These are phyloP conservation scores for Caranx melampygus DNA, from an alignment of 2,113 vertebrate genomes.

Conservation along the genomic window DNA sequence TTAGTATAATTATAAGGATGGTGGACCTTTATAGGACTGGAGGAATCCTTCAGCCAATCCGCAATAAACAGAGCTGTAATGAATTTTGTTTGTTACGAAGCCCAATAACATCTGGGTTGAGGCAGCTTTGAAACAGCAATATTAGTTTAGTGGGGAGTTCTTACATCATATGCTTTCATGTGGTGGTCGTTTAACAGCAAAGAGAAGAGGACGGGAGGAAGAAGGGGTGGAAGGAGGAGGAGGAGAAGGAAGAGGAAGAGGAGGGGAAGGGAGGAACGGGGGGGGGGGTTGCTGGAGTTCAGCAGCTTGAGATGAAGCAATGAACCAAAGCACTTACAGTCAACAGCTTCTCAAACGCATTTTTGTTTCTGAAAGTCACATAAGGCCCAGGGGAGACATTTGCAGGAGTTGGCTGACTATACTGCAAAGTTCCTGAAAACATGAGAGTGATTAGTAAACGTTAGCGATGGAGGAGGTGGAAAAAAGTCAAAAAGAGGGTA, in stretches of 20 bases:
- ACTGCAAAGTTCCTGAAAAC: conserved; percentile 39
- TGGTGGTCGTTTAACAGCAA: conserved; percentile 70
- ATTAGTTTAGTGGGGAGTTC: conserved; percentile 70
- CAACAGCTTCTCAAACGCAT: neutral
- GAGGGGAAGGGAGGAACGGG: neutral
- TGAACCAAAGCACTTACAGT: conserved; percentile 56
- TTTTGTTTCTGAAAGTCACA: conserved; percentile 34
- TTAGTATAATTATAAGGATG: conserved; percentile 57
- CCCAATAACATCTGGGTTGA: conserved; percentile 61
- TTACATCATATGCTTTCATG: conserved; percentile 80
- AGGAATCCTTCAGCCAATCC: conserved; percentile 45
- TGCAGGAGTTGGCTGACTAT: neutral
- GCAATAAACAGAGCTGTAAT: conserved; percentile 62
- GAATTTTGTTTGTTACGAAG: conserved; percentile 64
- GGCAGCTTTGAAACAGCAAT: conserved; percentile 66
- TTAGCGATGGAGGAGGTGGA: conserved; percentile 15
- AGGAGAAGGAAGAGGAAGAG: neutral
- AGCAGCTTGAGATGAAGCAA: conserved; percentile 60
- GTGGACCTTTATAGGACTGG: conserved; percentile 27
- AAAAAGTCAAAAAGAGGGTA: conserved; percentile 55
- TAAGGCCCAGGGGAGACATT: conserved; percentile 14
- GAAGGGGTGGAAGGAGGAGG: neutral
- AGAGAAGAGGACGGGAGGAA: conserved; percentile 45
- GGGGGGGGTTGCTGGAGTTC: conserved; percentile 32
- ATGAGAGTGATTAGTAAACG: conserved; percentile 26